Conservation (phyloP, 2,113 vertebrate species). For the Burhinus oedicnemus region DNA sequence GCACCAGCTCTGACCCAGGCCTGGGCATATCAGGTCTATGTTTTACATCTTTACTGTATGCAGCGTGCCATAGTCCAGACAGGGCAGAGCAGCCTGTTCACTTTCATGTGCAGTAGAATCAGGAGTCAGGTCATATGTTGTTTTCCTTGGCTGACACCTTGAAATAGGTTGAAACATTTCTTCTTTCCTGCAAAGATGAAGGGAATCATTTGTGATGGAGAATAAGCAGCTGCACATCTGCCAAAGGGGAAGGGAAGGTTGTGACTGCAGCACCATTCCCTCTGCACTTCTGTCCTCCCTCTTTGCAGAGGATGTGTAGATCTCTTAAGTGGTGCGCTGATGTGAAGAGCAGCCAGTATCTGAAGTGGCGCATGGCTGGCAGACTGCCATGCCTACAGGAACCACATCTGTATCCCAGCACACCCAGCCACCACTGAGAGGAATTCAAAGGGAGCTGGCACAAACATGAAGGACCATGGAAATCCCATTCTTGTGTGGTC, state of each 20-base stretch:
- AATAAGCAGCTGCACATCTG: background rate
- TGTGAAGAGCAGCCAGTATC: background rate
- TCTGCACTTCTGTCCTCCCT: background rate
- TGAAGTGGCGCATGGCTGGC: background rate
- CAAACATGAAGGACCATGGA: background rate
- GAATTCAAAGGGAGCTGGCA: background rate
- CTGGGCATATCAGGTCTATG: background rate
- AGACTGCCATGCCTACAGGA: background rate
- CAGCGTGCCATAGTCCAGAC: rapidly evolving
- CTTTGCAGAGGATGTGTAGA: background rate
- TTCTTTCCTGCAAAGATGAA: background rate
- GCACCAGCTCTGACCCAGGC: background rate
- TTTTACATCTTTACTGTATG: background rate
- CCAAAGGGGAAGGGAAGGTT: background rate
- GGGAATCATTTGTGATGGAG: background rate
- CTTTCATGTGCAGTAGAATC: background rate
- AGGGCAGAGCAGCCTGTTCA: background rate
- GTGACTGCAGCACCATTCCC: background rate
- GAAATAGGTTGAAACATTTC: background rate
- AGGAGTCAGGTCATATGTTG: background rate
- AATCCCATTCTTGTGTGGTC: background rate
- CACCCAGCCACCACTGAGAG: background rate
- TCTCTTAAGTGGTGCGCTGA: background rate
- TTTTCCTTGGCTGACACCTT: background rate
- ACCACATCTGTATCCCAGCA: background rate